A percentile compares a stretch with the other conserved stretches of the same genome.
Evolutionary conservation across 2,113 vertebrate genomes (phyloP).

Genomic region (Dasyurus viverrinus): DNA sequence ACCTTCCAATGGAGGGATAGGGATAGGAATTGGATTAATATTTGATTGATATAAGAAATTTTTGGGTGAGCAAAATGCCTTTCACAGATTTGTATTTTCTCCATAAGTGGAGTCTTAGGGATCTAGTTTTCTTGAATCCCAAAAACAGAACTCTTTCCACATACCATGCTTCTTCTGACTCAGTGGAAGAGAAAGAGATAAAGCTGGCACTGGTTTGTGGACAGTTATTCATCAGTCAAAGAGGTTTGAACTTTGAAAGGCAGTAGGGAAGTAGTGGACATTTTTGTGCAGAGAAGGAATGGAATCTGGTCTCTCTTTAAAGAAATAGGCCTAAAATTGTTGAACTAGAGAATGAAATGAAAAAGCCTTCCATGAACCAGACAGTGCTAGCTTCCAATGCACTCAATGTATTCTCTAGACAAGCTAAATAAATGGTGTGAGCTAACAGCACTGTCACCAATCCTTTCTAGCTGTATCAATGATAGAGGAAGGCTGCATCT

Average conservation of each 20-base stretch:
- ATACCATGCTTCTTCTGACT: background rate
- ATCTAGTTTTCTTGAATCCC: background rate
- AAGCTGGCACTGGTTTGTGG: background rate
- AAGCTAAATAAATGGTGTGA: background rate
- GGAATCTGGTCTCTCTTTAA: background rate
- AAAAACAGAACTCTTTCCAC: background rate
- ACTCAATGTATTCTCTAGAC: background rate
- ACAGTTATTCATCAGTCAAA: background rate
- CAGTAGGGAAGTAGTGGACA: background rate
- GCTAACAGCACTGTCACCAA: background rate
- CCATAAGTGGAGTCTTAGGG: too few relatives aligned
- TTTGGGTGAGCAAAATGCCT: background rate
- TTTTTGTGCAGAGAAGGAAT: background rate
- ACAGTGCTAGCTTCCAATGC: background rate
- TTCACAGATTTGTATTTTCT: too few relatives aligned
- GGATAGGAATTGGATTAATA: background rate
- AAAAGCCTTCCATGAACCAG: conserved; percentile 12
- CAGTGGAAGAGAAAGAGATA: background rate
- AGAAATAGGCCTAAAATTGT: background rate
- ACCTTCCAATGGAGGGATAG: background rate
- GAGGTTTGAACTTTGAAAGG: background rate
- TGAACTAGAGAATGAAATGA: conserved; percentile 7
- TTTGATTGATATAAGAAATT: background rate
- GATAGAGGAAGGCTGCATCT: background rate
- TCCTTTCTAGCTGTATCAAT: background rate